Evolutionary conservation across 2,888 invertebrate genomes (phyloP), one percentile per base, ranked within the genome.

Genomic region (Protophormia terraenovae): DNA sequence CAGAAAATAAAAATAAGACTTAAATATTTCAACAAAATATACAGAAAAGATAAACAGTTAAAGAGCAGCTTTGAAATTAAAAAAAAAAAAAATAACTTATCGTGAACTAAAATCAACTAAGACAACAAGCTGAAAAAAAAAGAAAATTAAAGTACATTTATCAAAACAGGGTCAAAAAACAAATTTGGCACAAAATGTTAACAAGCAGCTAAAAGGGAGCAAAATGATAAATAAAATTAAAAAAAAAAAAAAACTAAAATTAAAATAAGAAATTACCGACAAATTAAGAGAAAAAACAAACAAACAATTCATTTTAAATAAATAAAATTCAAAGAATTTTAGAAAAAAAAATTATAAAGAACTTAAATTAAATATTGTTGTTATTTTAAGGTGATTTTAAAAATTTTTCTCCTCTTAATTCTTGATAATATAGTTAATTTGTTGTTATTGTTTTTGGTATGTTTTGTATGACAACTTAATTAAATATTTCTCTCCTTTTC

Each of bases 381-480:
- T 32, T 41, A 4, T 16, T 14, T n/a, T n/a, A n/a, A n/a, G n/a
- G n/a, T n/a, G n/a, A n/a, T n/a, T n/a, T n/a, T n/a, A n/a, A n/a
- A n/a, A n/a, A n/a, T n/a, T n/a, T n/a, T 53, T 47, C 64, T 24
- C 66, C 29, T 71, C 45, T 82, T 82, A 71, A 69, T 71, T 76
- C 76, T 35, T 71, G 81, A 73, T 85, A 76, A 82, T 75, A 71
- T 81, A 64, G 78, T 71, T 85, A 81, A 85, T 85, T 82, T 85
- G 77, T 69, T 85, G 78, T 85, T 77, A 73, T 85, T 85, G 78
- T 81, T 72, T 73, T 69, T 73, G 58, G 58, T 77, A 76, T 77
- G 84, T 84, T 84, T 73, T 81, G 73, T 73, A 71, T 85, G 84
- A 85, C 84, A 85, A 81, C 84, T 85, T 85, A 85, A 85, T 85